Base-by-base conservation (phyloP, 1,140 invertebrate species). In the Subanguina moxae region DNA sequence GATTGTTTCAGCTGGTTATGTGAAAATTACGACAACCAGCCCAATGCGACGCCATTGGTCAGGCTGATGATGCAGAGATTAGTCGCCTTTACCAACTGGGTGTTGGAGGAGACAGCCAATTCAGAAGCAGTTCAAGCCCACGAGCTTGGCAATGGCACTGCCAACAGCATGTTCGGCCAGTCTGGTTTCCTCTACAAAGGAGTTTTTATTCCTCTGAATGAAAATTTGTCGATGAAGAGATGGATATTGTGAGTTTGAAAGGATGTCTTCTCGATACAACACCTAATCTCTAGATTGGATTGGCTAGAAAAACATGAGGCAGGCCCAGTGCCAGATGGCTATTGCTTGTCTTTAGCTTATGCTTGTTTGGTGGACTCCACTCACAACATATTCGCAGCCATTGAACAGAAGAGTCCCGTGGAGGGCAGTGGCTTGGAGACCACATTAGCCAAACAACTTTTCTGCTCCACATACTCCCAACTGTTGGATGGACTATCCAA, bases 401-500 rank as follows among this genome's bases (percentile, higher is more conserved):
- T 75, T 72, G 74, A 78, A 23, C 57, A 64, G 59, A 65, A 74
- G 38, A 27, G 38, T 72, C 27, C 30, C 19, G 19, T 42, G 66
- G 45, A 30, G n/a, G 45, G 46, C 1, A 45, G 28, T 62, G 56
- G 13, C 1, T 19, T 19, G 25, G 67, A 69, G 25, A 66, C 61
- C 17, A 21, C 9, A 86, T 62, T 85, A 43, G 74, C 83, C 64
- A 79, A 84, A 52, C 90, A 94, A 83, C 83, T 97, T 23, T 89
- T 97, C 1, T 91, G 91, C 80, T 96, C 93, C 0, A 93, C 92
- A 71, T 97, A 93, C 93, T 92, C 91, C 82, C 93, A 92, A 7
- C 84, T 97, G 30, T 85, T 96, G 17, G 91, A 91, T 75, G 92
- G 93, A 9, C 84, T 97, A 28, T 91, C 90, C 72, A 89, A 93